phyloP scores from a whole-genome alignment of 1,140 invertebrate species.

The Vanessa atalanta region DNA sequence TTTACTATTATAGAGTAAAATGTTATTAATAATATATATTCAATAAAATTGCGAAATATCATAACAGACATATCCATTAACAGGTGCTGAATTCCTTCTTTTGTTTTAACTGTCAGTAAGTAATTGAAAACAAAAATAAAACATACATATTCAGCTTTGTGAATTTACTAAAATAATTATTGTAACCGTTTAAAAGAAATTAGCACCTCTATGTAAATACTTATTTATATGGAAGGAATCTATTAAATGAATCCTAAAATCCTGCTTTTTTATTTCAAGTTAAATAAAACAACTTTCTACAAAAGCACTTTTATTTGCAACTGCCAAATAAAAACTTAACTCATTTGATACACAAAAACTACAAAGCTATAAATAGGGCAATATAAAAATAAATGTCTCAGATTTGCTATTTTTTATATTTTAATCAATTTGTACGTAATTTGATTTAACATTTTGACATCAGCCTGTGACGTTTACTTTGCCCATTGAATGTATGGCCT shows the following conservation, averaged over 20 bases:
- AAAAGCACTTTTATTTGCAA: slow-evolving; percentile 13
- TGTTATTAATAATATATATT: slow-evolving; percentile 20
- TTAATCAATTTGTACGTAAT: neutral
- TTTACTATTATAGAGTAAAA: slow-evolving; percentile 20
- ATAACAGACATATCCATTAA: slow-evolving; percentile 30
- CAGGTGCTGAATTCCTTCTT: slow-evolving; percentile 34
- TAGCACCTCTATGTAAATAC: slow-evolving; percentile 21
- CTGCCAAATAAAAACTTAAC: neutral
- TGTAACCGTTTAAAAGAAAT: slow-evolving; percentile 11
- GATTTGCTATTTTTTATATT: neutral
- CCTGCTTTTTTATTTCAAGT: neutral
- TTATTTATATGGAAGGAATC: slow-evolving; percentile 6
- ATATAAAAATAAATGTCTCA: slow-evolving; percentile 10
- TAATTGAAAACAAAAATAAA: neutral
- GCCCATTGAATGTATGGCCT: slow-evolving; percentile 69
- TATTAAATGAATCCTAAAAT: slow-evolving; percentile 4
- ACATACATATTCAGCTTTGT: slow-evolving; percentile 9
- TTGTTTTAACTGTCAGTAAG: neutral
- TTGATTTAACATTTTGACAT: slow-evolving; percentile 16
- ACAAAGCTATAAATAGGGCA: neutral
- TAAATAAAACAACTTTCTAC: neutral
- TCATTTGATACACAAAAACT: neutral
- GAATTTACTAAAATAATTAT: slow-evolving; percentile 7
- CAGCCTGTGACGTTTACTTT: slow-evolving; percentile 68
- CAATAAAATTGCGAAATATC: slow-evolving; percentile 17